Evolutionary conservation across 2,113 vertebrate species (phyloP), one percentile per base, ranked within the genome.

Genomic region (Octodon degus): DNA sequence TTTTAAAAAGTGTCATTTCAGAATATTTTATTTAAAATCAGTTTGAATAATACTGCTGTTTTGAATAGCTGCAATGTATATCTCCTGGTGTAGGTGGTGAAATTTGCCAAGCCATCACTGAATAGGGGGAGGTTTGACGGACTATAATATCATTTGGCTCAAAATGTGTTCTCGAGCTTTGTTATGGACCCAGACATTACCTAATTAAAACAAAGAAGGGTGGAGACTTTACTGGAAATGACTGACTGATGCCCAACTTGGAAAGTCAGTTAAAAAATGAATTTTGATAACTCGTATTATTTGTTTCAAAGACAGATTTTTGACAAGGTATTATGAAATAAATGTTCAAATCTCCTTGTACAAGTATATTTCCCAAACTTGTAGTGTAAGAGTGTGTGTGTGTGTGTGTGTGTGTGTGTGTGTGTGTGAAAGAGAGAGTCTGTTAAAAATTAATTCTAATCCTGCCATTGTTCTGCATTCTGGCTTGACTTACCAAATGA

Each of bases 171-270:
- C n/a, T 82, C 16, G 0, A 14, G 34, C 53, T 93, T 17, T 86
- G 91, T 93, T 93, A 93, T 27, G 30, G 40, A 80, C 40, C 16
- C 32, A 80, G 67, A 86, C 27, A 27, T 91, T 22, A 40, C 12
- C 70, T 47, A 76, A 43, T 88, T 58, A 79, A 92, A 47, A 76
- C 62, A 86, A 95, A 32, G 86, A 93, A 91, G 81, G 91, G 84
- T 76, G 80, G 83, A 50, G 43, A 89, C 14, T 32, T 84, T 62
- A 89, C 65, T 92, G 92, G 22, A 94, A 94, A 90, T 96, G 96
- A 96, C 76, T 95, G 87, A 95, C 0, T 76, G 63, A 62, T n/a
- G 40, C 79, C 72, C 20, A 92, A 50, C 37, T 60, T 40, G 70
- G 50, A 89, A 43, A 60, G 87, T 93, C 43, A 76, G 43, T 62